Evolutionary conservation across 2,113 vertebrate genomes (phyloP).

Genomic region (Prinia subflava): DNA sequence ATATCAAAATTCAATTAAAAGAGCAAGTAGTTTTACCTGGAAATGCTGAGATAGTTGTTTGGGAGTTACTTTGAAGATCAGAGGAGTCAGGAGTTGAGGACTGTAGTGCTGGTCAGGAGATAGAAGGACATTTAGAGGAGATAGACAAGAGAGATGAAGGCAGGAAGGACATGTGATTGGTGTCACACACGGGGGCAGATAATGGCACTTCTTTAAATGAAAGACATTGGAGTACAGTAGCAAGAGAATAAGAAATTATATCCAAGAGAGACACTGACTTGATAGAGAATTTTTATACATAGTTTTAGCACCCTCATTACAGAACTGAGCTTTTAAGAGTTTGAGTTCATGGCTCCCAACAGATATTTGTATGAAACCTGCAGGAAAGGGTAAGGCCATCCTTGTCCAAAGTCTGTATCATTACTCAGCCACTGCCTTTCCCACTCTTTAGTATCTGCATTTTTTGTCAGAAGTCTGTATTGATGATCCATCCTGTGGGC

Average conservation of each 20-base stretch:
- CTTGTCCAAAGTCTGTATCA: not conserved
- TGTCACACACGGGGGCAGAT: not conserved
- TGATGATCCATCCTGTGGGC: not conserved
- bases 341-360: not conserved
- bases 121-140: not conserved
- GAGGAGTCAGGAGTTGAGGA: not conserved
- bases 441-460: not conserved
- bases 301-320: not conserved
- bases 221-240: not conserved
- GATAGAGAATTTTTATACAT: not conserved
- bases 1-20: not conserved
- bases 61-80: not conserved
- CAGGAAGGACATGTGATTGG: not conserved
- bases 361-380: not conserved
- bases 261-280: not conserved
- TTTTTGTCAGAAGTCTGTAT: not conserved
- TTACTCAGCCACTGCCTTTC: not conserved
- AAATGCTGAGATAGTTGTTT: not conserved
- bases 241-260: not conserved
- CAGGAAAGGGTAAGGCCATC: not conserved
- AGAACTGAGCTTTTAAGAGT: not conserved
- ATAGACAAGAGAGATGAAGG: not conserved
- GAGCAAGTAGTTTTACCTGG: not conserved
- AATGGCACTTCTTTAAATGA: not conserved
- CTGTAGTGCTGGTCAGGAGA: not conserved